Percentiles rank a stretch among this genome's conserved stretches.
Evolutionary conservation across 2,113 vertebrate genomes (phyloP).

Genomic region (Marcusenius ussheri): DNA sequence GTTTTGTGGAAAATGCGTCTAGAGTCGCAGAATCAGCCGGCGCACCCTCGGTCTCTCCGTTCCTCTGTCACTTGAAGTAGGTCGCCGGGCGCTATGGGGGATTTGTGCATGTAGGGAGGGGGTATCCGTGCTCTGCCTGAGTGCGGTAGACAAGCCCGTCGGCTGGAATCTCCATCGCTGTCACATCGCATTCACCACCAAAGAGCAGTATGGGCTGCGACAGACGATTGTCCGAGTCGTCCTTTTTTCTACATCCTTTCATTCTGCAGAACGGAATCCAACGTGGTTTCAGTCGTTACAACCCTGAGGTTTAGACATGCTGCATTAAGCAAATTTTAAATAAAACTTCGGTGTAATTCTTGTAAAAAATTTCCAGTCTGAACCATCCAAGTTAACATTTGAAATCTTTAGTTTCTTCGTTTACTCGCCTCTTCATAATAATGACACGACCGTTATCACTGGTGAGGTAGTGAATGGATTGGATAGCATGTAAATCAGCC

Average conservation of each 20-base stretch:
- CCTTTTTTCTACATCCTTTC: conserved; percentile 23
- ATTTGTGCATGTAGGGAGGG: conserved; percentile 16
- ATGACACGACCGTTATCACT: neutral
- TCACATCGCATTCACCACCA: conserved; percentile 52
- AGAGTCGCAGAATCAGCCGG: conserved; percentile 41
- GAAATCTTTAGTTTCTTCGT: neutral
- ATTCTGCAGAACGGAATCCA: conserved; percentile 16
- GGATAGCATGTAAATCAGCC: neutral
- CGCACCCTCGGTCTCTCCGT: neutral
- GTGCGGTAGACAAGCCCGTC: conserved; percentile 53
- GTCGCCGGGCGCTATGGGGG: conserved; percentile 56
- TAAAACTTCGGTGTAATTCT: neutral
- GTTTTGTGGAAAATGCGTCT: conserved; percentile 3
- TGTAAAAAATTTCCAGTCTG: neutral
- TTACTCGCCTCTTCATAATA: neutral
- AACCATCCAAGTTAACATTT: neutral
- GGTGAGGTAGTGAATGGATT: neutral
- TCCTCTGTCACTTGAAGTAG: conserved; percentile 56
- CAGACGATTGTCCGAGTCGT: conserved; percentile 38
- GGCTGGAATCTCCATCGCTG: conserved; percentile 50
- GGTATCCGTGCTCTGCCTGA: conserved; percentile 34
- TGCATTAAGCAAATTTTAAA: neutral
- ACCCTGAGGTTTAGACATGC: neutral
- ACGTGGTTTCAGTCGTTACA: neutral
- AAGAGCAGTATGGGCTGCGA: conserved; percentile 42